These are phyloP conservation scores for Lycaon pictus DNA, from an alignment of 2,113 vertebrate species.

Conservation along the genomic window DNA sequence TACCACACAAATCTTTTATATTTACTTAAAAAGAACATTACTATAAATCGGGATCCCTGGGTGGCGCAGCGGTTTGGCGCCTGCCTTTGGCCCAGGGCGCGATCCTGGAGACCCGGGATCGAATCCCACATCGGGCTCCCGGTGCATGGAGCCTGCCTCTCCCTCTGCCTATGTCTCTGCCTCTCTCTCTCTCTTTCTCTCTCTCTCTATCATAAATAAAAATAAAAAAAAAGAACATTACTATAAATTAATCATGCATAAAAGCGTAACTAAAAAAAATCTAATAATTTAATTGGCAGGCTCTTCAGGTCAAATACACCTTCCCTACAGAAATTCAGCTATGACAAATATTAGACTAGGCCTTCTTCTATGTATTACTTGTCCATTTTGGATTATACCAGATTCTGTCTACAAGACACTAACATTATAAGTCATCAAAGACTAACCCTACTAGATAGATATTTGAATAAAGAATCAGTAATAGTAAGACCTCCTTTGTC, in stretches of 20 bases:
- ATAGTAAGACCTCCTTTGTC: background rate
- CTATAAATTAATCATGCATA: background rate
- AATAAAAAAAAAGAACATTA: constrained; percentile 55
- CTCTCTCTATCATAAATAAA: too few species aligned
- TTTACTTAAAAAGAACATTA: constrained; percentile 58
- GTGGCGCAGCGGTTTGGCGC: too few species aligned
- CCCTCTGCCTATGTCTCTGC: too few species aligned
- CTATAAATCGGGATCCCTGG: too few species aligned
- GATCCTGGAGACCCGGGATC: too few species aligned
- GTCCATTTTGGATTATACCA: background rate
- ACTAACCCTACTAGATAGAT: background rate
- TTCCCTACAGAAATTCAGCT: constrained; percentile 33
- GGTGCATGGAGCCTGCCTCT: too few species aligned
- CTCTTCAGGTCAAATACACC: background rate
- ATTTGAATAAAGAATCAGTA: background rate
- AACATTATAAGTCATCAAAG: background rate
- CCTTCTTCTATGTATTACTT: background rate
- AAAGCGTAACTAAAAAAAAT: background rate
- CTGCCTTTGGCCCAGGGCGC: too few species aligned
- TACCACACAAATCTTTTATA: background rate
- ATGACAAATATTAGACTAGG: background rate
- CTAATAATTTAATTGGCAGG: background rate
- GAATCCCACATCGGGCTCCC: too few species aligned
- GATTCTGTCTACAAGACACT: background rate
- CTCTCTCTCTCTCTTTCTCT: too few species aligned